phyloP scores from a whole-genome alignment of 2,888 invertebrate species.

The Dicyrtomina minuta region DNA sequence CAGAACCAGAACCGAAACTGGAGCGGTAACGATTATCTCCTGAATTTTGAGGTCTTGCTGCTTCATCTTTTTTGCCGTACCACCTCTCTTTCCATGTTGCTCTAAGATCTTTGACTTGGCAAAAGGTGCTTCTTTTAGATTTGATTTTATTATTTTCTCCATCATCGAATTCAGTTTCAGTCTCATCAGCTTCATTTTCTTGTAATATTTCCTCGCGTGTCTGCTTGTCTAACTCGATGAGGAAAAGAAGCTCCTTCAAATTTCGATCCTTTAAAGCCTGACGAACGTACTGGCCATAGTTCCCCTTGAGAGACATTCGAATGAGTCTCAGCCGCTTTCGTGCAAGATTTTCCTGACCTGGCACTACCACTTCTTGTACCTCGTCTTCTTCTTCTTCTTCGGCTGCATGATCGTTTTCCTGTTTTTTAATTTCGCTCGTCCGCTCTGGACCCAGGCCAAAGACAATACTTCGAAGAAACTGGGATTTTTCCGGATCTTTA shows the following conservation, averaged over 20 bases:
- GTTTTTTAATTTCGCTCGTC: background rate
- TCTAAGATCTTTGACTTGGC: background rate
- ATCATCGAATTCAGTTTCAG: background rate
- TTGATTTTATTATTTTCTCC: background rate
- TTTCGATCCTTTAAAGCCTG: constrained; percentile 18
- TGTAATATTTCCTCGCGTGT: constrained; percentile 13
- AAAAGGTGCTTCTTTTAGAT: too few relatives aligned
- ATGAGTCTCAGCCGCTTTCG: background rate
- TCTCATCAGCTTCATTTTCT: background rate
- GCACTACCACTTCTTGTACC: background rate
- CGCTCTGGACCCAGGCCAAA: background rate
- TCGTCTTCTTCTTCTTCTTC: background rate
- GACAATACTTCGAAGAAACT: constrained; percentile 12
- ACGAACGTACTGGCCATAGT: constrained; percentile 23
- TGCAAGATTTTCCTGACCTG: constrained; percentile 12
- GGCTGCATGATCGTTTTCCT: background rate
- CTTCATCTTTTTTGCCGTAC: background rate
- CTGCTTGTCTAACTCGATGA: constrained; percentile 23
- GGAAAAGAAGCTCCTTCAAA: constrained; percentile 21
- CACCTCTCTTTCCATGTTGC: constrained; percentile 19
- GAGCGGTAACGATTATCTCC: too few relatives aligned
- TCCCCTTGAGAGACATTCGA: constrained; percentile 21
- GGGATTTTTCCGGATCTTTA: constrained; percentile 4
- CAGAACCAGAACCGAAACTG: background rate
- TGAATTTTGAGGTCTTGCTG: too few relatives aligned